A percentile compares a stretch with the other conserved stretches of the same genome.
Evolutionary conservation across 2,113 vertebrate species (phyloP).

Genomic region (Psittacus erithacus): DNA sequence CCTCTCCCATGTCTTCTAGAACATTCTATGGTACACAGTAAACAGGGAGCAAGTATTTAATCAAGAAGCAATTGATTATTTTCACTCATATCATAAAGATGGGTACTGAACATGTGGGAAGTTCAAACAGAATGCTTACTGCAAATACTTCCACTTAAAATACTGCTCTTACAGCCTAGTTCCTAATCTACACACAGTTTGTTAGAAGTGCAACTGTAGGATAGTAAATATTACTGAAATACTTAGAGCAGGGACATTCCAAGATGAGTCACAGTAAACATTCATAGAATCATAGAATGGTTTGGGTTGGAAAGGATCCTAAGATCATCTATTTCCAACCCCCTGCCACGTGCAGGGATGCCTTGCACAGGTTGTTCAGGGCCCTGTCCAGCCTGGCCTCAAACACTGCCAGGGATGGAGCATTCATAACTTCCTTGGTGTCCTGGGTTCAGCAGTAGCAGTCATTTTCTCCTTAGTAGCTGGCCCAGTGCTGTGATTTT

Average conservation of each 20-base stretch:
- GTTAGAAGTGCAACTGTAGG: background rate
- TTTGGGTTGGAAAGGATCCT: background rate
- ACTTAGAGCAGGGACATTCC: background rate
- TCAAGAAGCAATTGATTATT: constrained; percentile 24
- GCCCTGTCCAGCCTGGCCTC: background rate
- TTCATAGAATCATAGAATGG: background rate
- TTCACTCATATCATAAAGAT: background rate
- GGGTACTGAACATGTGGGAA: background rate
- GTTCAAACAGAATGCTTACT: background rate
- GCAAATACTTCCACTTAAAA: background rate
- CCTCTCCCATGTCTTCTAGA: background rate
- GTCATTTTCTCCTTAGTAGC: too few species aligned
- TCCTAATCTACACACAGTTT: background rate
- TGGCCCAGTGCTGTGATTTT: too few species aligned
- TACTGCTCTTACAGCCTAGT: background rate
- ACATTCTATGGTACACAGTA: background rate
- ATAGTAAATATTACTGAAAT: background rate
- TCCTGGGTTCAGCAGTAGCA: too few species aligned
- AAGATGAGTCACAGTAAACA: background rate
- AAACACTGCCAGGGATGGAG: background rate
- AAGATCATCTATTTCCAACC: background rate
- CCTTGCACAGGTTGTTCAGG: background rate
- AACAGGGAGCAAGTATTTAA: background rate
- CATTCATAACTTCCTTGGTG: background rate
- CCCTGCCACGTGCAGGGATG: background rate